Evolutionary conservation across 2,797 vertebrate species (phyloP).

Genomic region (Atherinosoma microstoma): DNA sequence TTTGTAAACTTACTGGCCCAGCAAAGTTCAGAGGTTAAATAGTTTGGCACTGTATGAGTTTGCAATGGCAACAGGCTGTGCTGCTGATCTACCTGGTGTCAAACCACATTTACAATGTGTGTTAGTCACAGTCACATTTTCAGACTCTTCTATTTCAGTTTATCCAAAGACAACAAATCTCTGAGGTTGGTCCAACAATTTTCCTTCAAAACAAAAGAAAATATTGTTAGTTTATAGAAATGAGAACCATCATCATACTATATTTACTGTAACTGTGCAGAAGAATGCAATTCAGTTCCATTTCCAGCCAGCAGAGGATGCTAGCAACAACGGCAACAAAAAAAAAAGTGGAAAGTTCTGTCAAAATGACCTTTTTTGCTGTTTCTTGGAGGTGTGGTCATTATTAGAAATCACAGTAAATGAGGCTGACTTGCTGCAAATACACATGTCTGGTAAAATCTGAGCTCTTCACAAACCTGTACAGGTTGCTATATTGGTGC

Average conservation of each 20-base stretch:
- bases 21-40: not conserved
- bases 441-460: constrained; percentile 35
- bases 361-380: constrained; percentile 5
- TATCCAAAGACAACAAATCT: too few relatives aligned
- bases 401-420: not conserved
- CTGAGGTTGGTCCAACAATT: not conserved
- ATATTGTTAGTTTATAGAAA: not conserved
- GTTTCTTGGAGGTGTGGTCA: not conserved
- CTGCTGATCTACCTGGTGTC: not conserved
- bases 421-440: not conserved
- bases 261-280: too few relatives aligned
- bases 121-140: not conserved
- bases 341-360: not conserved
- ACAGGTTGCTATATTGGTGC: constrained; percentile 53
- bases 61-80: not conserved
- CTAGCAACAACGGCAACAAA: constrained; percentile 17
- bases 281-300: constrained; percentile 25
- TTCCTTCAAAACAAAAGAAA: not conserved
- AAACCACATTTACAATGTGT: not conserved
- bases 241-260: not conserved
- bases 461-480: constrained; percentile 50
- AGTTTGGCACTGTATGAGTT: not conserved
- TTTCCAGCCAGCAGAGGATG: constrained; percentile 70
- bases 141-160: not conserved
- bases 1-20: not conserved